phyloP scores from a whole-genome alignment of 2,888 invertebrate genomes.

The Acronicta leporina region DNA sequence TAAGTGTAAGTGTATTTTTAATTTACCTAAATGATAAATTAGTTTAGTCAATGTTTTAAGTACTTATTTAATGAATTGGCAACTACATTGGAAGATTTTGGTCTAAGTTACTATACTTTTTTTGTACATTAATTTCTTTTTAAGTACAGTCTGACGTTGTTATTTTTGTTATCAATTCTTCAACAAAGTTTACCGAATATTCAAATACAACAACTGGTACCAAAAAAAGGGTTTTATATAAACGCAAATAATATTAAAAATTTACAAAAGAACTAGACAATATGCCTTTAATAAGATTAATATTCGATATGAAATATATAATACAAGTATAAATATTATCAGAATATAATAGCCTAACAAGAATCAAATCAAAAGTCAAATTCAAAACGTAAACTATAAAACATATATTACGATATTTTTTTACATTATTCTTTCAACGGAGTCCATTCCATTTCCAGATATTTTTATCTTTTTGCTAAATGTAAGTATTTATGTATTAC shows the following conservation, averaged over 20 bases:
- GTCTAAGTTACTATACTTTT: constrained; percentile 46
- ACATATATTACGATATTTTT: no score
- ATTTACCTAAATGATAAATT: constrained; percentile 42
- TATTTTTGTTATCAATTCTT: constrained; percentile 4
- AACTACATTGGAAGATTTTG: constrained; percentile 68
- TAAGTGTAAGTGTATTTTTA: background rate
- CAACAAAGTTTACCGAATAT: background rate
- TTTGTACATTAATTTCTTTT: constrained; percentile 5
- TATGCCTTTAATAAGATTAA: constrained; percentile 3
- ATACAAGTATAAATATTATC: no score
- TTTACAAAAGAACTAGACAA: background rate
- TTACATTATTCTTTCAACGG: background rate
- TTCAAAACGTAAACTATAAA: no score
- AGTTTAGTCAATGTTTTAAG: constrained; percentile 39
- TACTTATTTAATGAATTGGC: constrained; percentile 61
- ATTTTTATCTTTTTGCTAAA: background rate
- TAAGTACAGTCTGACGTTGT: constrained; percentile 16
- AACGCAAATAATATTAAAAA: constrained; percentile 5
- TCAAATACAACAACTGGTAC: background rate
- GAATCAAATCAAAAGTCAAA: no score
- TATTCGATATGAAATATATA: constrained; percentile 4
- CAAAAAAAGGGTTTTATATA: constrained; percentile 3
- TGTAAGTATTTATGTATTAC: no score
- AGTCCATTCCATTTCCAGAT: background rate
- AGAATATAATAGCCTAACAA: no score